A percentile compares a stretch with the other conserved stretches of the same genome.
These are phyloP conservation scores for Drosophila oshimai DNA, from an alignment of 1,140 invertebrate genomes.

Conservation along the genomic window DNA sequence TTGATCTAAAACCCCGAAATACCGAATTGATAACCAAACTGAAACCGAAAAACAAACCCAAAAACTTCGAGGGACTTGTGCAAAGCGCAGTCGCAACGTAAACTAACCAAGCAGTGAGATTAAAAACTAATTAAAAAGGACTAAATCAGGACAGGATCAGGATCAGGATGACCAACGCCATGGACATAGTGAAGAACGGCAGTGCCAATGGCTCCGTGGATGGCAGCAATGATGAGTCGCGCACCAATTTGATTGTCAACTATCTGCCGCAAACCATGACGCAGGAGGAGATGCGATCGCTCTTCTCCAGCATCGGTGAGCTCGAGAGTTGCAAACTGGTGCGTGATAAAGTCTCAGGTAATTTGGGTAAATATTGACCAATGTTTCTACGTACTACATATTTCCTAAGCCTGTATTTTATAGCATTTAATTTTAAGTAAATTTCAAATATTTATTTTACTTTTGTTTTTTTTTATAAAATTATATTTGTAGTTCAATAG, in stretches of 20 bases:
- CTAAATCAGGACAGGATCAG: constrained; percentile 4
- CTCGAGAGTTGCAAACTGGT: constrained; percentile 96
- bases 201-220: constrained; percentile 85
- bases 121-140: constrained; percentile 61
- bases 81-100: constrained; percentile 77
- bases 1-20: constrained; percentile 74
- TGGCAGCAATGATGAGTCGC: constrained; percentile 84
- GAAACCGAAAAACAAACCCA: constrained; percentile 14
- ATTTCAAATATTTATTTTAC: no score
- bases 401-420: background rate
- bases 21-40: constrained; percentile 4
- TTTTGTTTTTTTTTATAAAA: no score
- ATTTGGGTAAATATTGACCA: constrained; percentile 82
- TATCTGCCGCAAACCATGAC: constrained; percentile 97
- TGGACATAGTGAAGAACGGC: constrained; percentile 84
- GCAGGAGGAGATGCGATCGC: constrained; percentile 93
- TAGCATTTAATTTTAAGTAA: no score
- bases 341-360: constrained; percentile 92
- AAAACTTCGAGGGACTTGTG: constrained; percentile 67
- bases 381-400: constrained; percentile 6
- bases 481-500: no score
- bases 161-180: constrained; percentile 80
- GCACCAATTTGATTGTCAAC: constrained; percentile 94
- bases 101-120: constrained; percentile 78
- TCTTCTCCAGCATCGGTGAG: constrained; percentile 94